Percentiles rank a stretch among this genome's conserved stretches.
phyloP scores from a whole-genome alignment of 2,797 vertebrate genomes.

The Scomberomorus guttatus region DNA sequence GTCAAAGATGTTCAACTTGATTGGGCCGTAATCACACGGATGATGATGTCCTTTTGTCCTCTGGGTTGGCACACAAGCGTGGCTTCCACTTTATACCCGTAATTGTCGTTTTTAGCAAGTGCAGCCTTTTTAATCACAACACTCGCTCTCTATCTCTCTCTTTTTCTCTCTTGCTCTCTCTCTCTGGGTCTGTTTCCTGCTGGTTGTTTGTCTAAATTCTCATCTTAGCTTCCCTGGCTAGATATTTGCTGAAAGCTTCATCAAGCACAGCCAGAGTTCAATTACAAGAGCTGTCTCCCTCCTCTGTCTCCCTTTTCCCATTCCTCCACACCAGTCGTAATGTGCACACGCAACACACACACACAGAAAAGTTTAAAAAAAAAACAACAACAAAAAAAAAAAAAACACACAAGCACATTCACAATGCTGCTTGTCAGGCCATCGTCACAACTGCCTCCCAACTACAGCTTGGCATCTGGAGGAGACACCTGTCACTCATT shows the following conservation, averaged over 20 bases:
- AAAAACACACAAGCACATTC: constrained; percentile 28
- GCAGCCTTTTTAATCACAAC: constrained; percentile 65
- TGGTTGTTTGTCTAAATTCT: constrained; percentile 74
- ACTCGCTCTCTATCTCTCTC: constrained; percentile 13
- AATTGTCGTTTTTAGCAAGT: constrained; percentile 59
- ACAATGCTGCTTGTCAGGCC: constrained; percentile 67
- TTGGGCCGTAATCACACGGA: constrained; percentile 45
- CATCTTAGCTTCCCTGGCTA: constrained; percentile 57
- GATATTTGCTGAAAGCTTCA: constrained; percentile 78
- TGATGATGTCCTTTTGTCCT: constrained; percentile 54
- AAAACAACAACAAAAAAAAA: background rate
- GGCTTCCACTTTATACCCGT: constrained; percentile 33
- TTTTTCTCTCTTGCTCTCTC: constrained; percentile 4
- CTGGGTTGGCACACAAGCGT: constrained; percentile 8
- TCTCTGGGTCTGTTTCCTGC: constrained; percentile 45
- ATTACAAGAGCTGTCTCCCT: constrained; percentile 68
- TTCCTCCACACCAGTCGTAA: constrained; percentile 39
- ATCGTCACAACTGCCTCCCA: constrained; percentile 62
- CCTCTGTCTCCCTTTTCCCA: constrained; percentile 33
- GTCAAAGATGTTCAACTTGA: constrained; percentile 18
- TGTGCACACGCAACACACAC: constrained; percentile 30
- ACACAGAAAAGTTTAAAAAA: background rate
- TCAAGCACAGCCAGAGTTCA: constrained; percentile 77
- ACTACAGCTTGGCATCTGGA: constrained; percentile 66
- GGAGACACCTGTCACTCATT: constrained; percentile 76